phyloP scores from a whole-genome alignment of 1,140 invertebrate species.

The Cherax destructor region DNA sequence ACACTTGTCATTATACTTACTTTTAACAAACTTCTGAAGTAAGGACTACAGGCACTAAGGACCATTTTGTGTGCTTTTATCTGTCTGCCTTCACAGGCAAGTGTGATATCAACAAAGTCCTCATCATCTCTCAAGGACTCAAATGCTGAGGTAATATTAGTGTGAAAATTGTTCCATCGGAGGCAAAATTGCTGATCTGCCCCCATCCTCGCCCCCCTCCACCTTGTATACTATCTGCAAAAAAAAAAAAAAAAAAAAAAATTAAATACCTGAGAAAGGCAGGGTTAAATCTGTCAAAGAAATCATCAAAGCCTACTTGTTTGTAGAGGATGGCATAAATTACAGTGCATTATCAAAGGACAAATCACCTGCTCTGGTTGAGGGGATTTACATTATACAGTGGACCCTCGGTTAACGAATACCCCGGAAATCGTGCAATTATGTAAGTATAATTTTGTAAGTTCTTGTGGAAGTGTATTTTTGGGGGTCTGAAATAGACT shows the following conservation, averaged over 20 bases:
- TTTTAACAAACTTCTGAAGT: constrained; percentile 85
- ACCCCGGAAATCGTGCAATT: no score
- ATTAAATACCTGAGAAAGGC: no score
- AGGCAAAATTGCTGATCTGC: constrained; percentile 78
- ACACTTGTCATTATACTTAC: constrained; percentile 73
- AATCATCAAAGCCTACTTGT: no score
- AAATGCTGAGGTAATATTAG: constrained; percentile 75
- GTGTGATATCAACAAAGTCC: constrained; percentile 76
- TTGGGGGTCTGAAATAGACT: no score
- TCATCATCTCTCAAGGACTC: constrained; percentile 75
- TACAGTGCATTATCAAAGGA: no score
- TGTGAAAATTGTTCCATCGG: constrained; percentile 80
- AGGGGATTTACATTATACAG: no score
- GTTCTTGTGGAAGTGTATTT: no score
- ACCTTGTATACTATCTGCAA: constrained; percentile 71
- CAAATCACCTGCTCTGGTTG: no score
- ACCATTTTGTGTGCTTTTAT: constrained; percentile 77
- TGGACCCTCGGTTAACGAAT: no score
- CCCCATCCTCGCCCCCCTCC: constrained; percentile 74
- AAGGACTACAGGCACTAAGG: constrained; percentile 77
- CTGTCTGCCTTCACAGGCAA: constrained; percentile 75
- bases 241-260: neutral
- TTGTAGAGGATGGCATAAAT: no score
- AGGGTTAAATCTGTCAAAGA: no score
- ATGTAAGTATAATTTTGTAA: no score